These are phyloP conservation scores for Julus scanicus DNA, from an alignment of 2,888 invertebrate species.

Conservation along the genomic window DNA sequence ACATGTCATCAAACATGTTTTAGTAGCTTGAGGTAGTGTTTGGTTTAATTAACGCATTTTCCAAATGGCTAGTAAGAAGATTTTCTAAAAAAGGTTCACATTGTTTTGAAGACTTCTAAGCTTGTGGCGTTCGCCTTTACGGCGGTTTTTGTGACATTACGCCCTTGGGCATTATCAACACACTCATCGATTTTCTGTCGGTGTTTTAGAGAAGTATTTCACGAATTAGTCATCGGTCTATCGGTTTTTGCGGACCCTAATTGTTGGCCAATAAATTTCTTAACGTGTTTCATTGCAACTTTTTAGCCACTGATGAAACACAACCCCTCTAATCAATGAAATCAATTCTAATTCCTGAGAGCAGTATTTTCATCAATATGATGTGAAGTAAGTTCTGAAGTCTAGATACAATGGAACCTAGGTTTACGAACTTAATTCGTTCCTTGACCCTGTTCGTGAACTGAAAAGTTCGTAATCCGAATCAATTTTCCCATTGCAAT, in stretches of 20 bases:
- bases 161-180: background rate
- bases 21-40: too few relatives aligned
- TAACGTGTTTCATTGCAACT: background rate
- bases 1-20: too few relatives aligned
- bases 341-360: background rate
- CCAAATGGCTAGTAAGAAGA: background rate
- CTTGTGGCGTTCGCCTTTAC: background rate
- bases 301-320: background rate
- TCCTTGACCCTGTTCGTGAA: too few relatives aligned
- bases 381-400: too few relatives aligned
- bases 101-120: background rate
- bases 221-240: background rate
- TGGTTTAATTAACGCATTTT: too few relatives aligned
- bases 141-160: background rate
- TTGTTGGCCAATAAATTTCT: constrained; percentile 5
- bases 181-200: constrained; percentile 21
- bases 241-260: background rate
- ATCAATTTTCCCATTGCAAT: too few relatives aligned
- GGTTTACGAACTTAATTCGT: background rate
- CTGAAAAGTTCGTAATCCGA: too few relatives aligned
- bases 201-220: background rate
- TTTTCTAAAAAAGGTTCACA: background rate
- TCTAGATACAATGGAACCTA: too few relatives aligned
- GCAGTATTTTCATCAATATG: background rate
- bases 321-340: background rate